Evolutionary conservation across 2,113 vertebrate species (phyloP), one percentile per base, ranked within the genome.

Genomic region (Dinomys branickii): DNA sequence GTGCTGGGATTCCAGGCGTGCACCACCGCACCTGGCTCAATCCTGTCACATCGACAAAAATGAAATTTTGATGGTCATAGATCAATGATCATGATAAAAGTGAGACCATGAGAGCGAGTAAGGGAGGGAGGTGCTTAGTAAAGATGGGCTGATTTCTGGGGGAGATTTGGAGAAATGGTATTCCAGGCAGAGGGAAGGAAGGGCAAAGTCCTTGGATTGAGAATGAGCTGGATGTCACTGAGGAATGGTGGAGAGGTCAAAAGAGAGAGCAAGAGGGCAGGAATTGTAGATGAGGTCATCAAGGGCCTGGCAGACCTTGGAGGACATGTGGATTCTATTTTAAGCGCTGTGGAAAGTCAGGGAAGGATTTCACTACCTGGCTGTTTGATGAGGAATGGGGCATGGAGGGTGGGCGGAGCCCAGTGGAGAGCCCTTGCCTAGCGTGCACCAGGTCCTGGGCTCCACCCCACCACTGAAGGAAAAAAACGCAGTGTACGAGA

Each of bases 241-340:
- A 83, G 85, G 61, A 94, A 67, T 75, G 50, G 14, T 8, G 16
- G 59, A 28, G 33, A 87, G 63, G 20, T 80, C 63, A 54, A 54
- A 87, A 61, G 44, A 80, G 59, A 92, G 86, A 94, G 65, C 22
- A 63, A 71, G 44, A 73, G 52, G 65, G 14, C 47, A 87, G 82
- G 63, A 87, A 50, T 28, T 50, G 56, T 50, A 50, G 35, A 73
- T 77, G 85, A 97, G 82, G 47, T 94, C 91, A 86, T 38, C 58
- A 28, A 35, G 52, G 83, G 69, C 63, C 82, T 75, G 69, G 77
- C 69, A 30, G 44, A n/a, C 61, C 5, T 52, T 69, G 20, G 44
- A 52, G 73, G 77, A 50, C 14, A 26, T 35, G 87, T 44, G 67
- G 52, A 83, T 95, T 96, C 96, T 95, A 89, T 96, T 97, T 97